Conservation (phyloP, 2,797 vertebrate species). For the Coregonus sp. region DNA sequence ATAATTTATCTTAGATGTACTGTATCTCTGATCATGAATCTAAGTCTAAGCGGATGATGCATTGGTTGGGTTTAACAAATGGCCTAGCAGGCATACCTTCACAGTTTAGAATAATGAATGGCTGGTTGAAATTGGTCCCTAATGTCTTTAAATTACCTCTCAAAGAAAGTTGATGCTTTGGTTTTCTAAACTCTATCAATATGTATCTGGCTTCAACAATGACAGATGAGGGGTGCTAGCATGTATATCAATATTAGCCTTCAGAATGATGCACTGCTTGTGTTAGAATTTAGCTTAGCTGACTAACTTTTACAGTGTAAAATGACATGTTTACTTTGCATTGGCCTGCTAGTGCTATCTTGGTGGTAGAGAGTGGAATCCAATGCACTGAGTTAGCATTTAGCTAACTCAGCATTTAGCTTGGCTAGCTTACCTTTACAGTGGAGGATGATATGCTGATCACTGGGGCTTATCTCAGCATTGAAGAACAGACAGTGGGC, state of each 20-base stretch:
- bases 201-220: not conserved
- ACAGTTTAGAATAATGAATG: not conserved
- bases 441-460: conserved; percentile 86
- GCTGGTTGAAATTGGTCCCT: not conserved
- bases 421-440: conserved; percentile 85
- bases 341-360: too few relatives aligned
- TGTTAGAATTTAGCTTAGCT: not conserved
- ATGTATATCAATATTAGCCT: not conserved
- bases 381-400: not conserved
- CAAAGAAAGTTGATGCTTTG: not conserved
- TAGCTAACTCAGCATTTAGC: conserved; percentile 76
- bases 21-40: too few relatives aligned
- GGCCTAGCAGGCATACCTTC: not conserved
- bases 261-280: not conserved
- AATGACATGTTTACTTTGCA: not conserved
- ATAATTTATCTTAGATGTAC: too few relatives aligned
- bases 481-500: conserved; percentile 87
- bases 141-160: not conserved
- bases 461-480: conserved; percentile 86
- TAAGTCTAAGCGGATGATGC: not conserved
- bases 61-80: not conserved
- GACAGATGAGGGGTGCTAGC: not conserved
- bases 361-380: too few relatives aligned
- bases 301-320: not conserved
- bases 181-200: not conserved